These are phyloP conservation scores for Scaptomyza caliginosa DNA, from an alignment of 2,888 invertebrate species.

Conservation along the genomic window DNA sequence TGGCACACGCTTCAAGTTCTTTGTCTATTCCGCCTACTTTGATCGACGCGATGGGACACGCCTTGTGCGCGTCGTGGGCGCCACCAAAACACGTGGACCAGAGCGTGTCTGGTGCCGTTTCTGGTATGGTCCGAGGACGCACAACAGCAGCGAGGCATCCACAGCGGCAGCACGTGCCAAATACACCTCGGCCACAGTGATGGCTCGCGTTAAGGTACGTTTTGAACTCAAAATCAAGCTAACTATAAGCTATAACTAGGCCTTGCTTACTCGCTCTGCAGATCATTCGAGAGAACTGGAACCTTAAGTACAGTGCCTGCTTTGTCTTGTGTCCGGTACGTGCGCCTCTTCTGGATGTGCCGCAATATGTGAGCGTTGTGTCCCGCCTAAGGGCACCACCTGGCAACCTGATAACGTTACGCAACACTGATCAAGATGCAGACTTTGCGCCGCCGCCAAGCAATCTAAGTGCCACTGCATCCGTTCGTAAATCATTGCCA, in stretches of 20 bases:
- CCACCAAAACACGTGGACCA: conserved; percentile 93
- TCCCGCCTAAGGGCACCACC: conserved; percentile 86
- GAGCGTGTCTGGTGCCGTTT: conserved; percentile 92
- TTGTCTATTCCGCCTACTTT: conserved; percentile 95
- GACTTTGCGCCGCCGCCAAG: conserved; percentile 69
- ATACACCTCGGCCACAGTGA: conserved; percentile 87
- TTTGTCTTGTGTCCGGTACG: conserved; percentile 93
- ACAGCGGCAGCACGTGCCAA: conserved; percentile 54
- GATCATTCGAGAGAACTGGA: conserved; percentile 97
- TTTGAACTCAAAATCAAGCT: not conserved
- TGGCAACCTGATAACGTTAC: conserved; percentile 87
- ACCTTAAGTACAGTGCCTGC: conserved; percentile 95
- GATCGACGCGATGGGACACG: conserved; percentile 89
- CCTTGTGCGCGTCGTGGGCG: conserved; percentile 92
- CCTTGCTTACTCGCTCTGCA: conserved; percentile 65
- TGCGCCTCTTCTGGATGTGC: conserved; percentile 86
- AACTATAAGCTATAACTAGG: too few species aligned
- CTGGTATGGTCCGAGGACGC: conserved; percentile 86
- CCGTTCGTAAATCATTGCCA: not conserved
- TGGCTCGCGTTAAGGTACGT: conserved; percentile 90
- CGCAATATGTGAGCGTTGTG: conserved; percentile 89
- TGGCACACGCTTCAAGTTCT: conserved; percentile 90
- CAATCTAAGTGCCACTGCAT: conserved; percentile 22
- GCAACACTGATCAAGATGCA: conserved; percentile 85
- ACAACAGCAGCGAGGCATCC: conserved; percentile 49